Evolutionary conservation across 2,888 invertebrate species (phyloP).

Genomic region (Heliconius aoede): DNA sequence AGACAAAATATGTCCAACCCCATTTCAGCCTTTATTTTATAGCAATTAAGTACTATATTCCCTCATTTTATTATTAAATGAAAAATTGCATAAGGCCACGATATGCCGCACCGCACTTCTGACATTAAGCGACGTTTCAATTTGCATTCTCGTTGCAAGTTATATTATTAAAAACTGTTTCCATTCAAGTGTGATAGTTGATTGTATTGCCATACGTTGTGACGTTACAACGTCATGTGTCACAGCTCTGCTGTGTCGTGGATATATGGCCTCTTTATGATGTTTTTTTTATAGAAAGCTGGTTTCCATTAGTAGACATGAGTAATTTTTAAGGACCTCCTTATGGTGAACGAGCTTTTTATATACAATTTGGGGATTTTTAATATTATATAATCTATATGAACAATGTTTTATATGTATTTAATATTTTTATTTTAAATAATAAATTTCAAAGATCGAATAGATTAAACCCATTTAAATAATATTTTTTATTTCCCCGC

Average conservation of each 20-base stretch:
- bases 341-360: no score
- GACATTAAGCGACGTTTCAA: constrained; percentile 75
- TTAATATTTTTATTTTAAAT: no score
- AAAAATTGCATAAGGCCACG: constrained; percentile 55
- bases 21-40: constrained; percentile 48
- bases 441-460: no score
- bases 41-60: constrained; percentile 54
- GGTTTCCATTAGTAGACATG: background rate
- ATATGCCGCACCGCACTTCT: constrained; percentile 67
- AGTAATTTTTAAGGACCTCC: background rate
- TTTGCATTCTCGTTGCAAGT: constrained; percentile 64
- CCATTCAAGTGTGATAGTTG: constrained; percentile 34
- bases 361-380: background rate
- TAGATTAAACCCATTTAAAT: no score
- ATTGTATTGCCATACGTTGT: constrained; percentile 26
- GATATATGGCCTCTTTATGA: background rate
- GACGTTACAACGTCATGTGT: constrained; percentile 27
- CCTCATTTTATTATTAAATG: constrained; percentile 19
- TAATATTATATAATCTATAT: background rate
- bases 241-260: background rate
- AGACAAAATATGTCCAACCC: constrained; percentile 42
- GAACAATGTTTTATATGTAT: background rate
- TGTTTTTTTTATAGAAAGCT: background rate
- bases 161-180: constrained; percentile 49
- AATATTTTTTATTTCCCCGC: no score